Base-by-base conservation (phyloP, 2,113 vertebrate species). In the Rutilus rutilus region DNA sequence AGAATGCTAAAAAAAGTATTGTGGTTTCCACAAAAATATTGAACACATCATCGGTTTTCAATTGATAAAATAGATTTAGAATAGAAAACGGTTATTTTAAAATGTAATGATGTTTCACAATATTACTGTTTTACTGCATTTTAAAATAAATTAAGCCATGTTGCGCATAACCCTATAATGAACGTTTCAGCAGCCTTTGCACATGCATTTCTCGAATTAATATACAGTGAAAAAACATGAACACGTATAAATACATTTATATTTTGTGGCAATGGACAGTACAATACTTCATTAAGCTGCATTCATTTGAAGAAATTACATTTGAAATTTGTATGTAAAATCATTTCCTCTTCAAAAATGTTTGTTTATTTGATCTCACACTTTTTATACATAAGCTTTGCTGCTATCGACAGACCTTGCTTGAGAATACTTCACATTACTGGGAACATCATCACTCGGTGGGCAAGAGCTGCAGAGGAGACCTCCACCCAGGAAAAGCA, bases 381-480 rank as follows among this genome's bases (percentile, higher is more conserved):
- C 11, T 11, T 71, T 76, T 87, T 88, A 94, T 30, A 94, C 93
- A 21, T 95, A 93, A 27, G 86, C 79, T 65, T 87, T 92, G 82
- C 83, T 89, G 0, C 82, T 89, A 1, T 80, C 23, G 0, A 83
- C 50, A 78, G 89, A 92, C 21, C 87, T 92, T 71, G 93, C 90
- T 0, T 84, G 92, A 76, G 90, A 50, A 78, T 96, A 96, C 82
- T 90, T 93, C 23, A 90, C 90, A 12, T 88, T 77, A 25, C 94
- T 93, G 27, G 75, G 0, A 0, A 85, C 85, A 3, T 91, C 91
- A 7, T 94, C 86, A 1, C 33, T 87, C 0, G 88, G 87, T 47
- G 94, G 94, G 42, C 94, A 96, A 0, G 95, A 93, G 90, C 94
- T 95, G 90, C 96, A 96, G 21, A 97, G 93, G 5, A 95, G 92